Evolutionary conservation across 1,140 invertebrate genomes (phyloP).

Genomic region (Trypoxylus dichotomus): DNA sequence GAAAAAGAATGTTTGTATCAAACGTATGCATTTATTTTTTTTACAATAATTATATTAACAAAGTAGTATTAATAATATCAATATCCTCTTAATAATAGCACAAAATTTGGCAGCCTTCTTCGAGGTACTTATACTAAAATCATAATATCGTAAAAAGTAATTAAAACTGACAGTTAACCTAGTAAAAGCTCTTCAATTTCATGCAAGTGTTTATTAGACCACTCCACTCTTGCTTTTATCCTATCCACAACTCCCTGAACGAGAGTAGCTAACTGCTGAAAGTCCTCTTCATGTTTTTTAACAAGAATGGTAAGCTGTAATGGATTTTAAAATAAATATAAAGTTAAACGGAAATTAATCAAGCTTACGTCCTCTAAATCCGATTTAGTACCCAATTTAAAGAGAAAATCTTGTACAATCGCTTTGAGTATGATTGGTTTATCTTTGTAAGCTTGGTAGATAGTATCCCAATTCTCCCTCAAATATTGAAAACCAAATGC

Average conservation of each 20-base stretch:
- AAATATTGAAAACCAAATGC: slow-evolving; percentile 47
- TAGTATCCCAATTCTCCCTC: slow-evolving; percentile 46
- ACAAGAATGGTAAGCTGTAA: slow-evolving; percentile 46
- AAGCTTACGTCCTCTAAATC: slow-evolving; percentile 49
- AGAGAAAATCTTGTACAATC: slow-evolving; percentile 48
- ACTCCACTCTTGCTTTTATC: slow-evolving; percentile 46
- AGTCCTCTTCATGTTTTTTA: slow-evolving; percentile 43
- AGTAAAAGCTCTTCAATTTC: background rate
- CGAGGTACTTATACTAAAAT: too few species aligned
- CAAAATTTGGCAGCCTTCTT: too few species aligned
- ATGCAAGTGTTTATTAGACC: slow-evolving; percentile 43
- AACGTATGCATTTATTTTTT: too few species aligned
- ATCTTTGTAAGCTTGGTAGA: slow-evolving; percentile 44
- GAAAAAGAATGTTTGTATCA: too few species aligned
- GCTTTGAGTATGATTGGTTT: slow-evolving; percentile 44
- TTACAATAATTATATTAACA: too few species aligned
- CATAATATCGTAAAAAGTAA: too few species aligned
- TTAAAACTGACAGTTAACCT: background rate
- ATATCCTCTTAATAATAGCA: too few species aligned
- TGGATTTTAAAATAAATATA: background rate
- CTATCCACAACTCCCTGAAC: slow-evolving; percentile 46
- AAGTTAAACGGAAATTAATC: background rate
- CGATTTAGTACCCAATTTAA: slow-evolving; percentile 44
- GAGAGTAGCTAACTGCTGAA: slow-evolving; percentile 41
- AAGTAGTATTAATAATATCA: too few species aligned